Evolutionary conservation across 2,888 invertebrate genomes (phyloP), one percentile per base, ranked within the genome.

Genomic region (Elegia similella): DNA sequence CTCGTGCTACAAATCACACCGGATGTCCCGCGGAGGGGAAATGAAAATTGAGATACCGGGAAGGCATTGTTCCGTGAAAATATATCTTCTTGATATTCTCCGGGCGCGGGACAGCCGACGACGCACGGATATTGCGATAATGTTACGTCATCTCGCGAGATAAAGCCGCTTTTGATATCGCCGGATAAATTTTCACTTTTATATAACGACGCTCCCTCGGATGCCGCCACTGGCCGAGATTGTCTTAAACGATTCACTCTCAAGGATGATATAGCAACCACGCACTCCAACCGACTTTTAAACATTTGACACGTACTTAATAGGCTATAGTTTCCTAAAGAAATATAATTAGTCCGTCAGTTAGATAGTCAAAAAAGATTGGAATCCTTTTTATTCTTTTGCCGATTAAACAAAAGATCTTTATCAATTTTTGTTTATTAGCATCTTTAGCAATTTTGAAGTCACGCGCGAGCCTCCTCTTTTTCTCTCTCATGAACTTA

Each of bases 1-100:
- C 89, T 88, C 75, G 75, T 76, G 87, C 88, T 86, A 89, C 89
- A 89, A 88, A 89, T 89, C 88, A 89, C 86, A 88, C 81, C 85
- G 87, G 88, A 86, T 87, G 86, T 86, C 83, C 82, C 83, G 76
- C 81, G 76, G 80, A 85, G 86, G 88, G 86, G 87, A 88, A 88
- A 89, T 87, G 87, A 88, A 88, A 88, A 89, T 88, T 89, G 88
- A 89, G 89, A 88, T 88, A 89, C 88, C 87, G 82, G 81, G 75
- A 82, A 84, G 83, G 83, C 88, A 89, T 89, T 89, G 88, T 89
- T 88, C 88, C 85, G 86, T 87, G 85, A 84, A 88, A 88, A 88
- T 88, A 88, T 88, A 88, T 88, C 85, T 88, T 83, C 84, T 86
- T 86, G 86, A 86, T 88, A 86, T 88, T 88, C 82, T 80, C 78